Conservation (phyloP, 2,113 vertebrate species). For the Eupsittula cactorum region DNA sequence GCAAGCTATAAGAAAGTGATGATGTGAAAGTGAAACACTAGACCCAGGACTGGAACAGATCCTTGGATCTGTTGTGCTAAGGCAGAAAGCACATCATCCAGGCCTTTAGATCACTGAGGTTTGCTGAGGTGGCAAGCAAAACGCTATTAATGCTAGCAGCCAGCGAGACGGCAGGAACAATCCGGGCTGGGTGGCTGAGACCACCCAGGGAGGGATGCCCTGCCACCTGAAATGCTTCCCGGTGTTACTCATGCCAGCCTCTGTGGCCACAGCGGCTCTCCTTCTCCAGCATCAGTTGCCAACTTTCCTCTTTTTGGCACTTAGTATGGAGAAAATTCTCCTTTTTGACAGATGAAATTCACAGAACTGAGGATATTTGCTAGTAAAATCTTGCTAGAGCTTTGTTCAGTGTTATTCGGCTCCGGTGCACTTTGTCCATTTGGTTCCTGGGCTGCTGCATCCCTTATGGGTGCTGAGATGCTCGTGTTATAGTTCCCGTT, state of each 20-base stretch:
- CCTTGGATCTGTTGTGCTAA: not conserved
- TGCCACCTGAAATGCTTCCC: not conserved
- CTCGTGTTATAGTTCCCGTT: not conserved
- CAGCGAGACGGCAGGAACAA: not conserved
- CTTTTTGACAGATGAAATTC: slow-evolving; percentile 12
- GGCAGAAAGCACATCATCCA: not conserved
- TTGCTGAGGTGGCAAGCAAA: not conserved
- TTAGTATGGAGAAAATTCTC: not conserved
- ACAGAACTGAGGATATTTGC: not conserved
- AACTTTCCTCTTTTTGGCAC: not conserved
- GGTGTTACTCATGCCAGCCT: not conserved
- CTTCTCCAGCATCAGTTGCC: not conserved
- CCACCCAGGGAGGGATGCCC: slow-evolving; percentile 36
- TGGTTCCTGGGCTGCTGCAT: not conserved
- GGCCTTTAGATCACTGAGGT: not conserved
- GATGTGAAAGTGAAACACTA: slow-evolving; percentile 10
- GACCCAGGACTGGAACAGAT: not conserved
- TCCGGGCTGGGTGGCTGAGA: not conserved
- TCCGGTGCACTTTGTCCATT: not conserved
- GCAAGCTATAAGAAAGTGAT: not conserved
- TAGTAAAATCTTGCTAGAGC: not conserved
- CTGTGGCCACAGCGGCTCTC: not conserved
- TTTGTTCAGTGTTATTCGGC: not conserved
- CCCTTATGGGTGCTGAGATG: not conserved
- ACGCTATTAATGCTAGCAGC: not conserved